Evolutionary conservation across 2,797 vertebrate species (phyloP), one percentile per base, ranked within the genome.

Genomic region (Galagoides demidoff): DNA sequence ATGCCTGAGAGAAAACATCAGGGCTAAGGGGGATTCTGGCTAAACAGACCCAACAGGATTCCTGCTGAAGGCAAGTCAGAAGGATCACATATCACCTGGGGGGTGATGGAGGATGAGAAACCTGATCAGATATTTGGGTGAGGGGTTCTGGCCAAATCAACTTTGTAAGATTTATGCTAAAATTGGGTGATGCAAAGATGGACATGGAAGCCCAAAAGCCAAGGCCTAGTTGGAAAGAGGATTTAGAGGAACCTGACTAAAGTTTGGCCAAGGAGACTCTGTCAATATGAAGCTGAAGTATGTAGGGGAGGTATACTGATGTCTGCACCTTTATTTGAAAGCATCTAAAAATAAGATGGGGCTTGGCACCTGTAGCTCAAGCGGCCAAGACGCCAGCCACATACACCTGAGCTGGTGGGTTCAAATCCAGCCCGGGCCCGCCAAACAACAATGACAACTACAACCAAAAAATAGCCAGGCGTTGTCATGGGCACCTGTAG

Each of bases 291-390:
- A 70, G 29, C 37, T 83, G 37, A 84, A 63, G 55, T 78, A 86
- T 25, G 92, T 59, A 90, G 82, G 52, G 79, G 3, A 89, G 74
- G 7, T 74, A 4, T 85, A 31, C 27, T 55, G 17, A 83, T 74
- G 12, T 27, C 68, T 91, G 19, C 66, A 52, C 27, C 52, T 94
- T 96, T 59, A 87, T 95, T 88, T 86, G 84, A 93, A 63, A 74
- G 68, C 59, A 71, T 91, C 73, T n/a, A 52, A 92, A 59, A 74
- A 9, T 85, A 87, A 92, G 52, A 55, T 43, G 39, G 7, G 39
- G 5, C 5, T 1, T 7, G 39, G 39, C 39, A 1, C 7, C 39
- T 43, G 39, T 43, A 43, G 39, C 39, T 43, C 39, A 43, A 43
- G 39, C 7, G 7, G 39, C 39, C 7, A 43, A 43, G 39, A 7